Evolutionary conservation across 2,888 invertebrate species (phyloP).

Genomic region (Protodeltote pygarga): DNA sequence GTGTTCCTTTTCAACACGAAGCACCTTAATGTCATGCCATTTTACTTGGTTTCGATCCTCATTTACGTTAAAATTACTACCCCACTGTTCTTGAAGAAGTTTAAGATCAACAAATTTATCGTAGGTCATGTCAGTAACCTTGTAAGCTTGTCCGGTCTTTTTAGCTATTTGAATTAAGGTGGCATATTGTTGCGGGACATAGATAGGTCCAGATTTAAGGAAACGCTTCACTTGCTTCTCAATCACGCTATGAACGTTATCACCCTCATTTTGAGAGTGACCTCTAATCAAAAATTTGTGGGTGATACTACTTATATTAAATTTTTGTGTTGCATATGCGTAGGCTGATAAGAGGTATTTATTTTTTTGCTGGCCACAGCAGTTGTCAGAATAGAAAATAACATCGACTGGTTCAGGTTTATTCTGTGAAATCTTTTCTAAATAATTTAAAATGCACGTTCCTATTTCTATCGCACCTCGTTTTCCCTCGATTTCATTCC

Average conservation of each 20-base stretch:
- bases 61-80: conserved; percentile 34
- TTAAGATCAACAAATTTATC: conserved; percentile 22
- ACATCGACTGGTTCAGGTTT: conserved; percentile 14
- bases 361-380: conserved; percentile 15
- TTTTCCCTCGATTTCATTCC: conserved; percentile 30
- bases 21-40: conserved; percentile 15
- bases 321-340: conserved; percentile 4
- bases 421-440: conserved; percentile 16
- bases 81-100: conserved; percentile 32
- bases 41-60: conserved; percentile 13
- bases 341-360: conserved; percentile 3
- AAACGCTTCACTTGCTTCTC: conserved; percentile 22
- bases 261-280: conserved; percentile 27
- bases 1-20: conserved; percentile 15
- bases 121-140: conserved; percentile 29
- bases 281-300: conserved; percentile 22
- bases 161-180: conserved; percentile 37
- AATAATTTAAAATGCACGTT: conserved; percentile 15
- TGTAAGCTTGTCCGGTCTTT: conserved; percentile 39
- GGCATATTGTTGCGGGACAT: conserved; percentile 29
- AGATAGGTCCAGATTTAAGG: conserved; percentile 20
- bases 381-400: conserved; percentile 28
- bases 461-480: conserved; percentile 27
- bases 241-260: conserved; percentile 16
- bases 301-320: conserved; percentile 13